Evolutionary conservation across 2,888 invertebrate species (phyloP), one percentile per base, ranked within the genome.

Genomic region (Tetragonula carbonaria): DNA sequence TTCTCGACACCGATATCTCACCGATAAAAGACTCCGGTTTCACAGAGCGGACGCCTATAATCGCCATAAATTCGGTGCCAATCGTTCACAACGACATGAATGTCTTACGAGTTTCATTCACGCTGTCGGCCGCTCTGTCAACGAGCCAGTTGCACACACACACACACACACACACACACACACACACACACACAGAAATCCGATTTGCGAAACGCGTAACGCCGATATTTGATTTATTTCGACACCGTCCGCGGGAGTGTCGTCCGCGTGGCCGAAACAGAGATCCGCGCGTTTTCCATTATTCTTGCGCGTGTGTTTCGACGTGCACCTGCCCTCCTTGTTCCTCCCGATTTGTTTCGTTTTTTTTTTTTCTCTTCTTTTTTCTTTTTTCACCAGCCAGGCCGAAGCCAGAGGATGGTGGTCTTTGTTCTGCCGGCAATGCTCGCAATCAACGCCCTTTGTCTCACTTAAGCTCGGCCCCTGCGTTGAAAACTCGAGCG

Each of bases 391-490:
- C 45, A 6, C 45, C 45, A 11, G 45, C 45, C 45, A 45, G 45
- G 45, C 45, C 38, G 8, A 8, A 38, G 38, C 38, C 45, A 45
- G 45, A 16, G 28, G 16, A 23, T 4, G 18, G 14, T n/a, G 50
- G 45, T 50, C 74, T 82, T 83, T 45, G 74, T 74, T 50, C 59
- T 28, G 51, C 23, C 11, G 3, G 59, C n/a, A 6, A 23, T 21
- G 59, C 77, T 71, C 81, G 82, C 86, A 87, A 88, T 82, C 88
- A 82, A 76, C 76, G 66, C 70, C 79, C 86, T 88, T 88, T 88
- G 82, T 87, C 84, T 78, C 86, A 67, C 72, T 86, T 77, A 80
- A 80, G 18, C 76, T 62, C 66, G 62, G 14, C 18, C 51, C 8
- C 28, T 28, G 53, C 59, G 72, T 59, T 23, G 70, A 67, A 74